phyloP scores from a whole-genome alignment of 2,797 vertebrate species.

The Typhlichthys subterraneus region DNA sequence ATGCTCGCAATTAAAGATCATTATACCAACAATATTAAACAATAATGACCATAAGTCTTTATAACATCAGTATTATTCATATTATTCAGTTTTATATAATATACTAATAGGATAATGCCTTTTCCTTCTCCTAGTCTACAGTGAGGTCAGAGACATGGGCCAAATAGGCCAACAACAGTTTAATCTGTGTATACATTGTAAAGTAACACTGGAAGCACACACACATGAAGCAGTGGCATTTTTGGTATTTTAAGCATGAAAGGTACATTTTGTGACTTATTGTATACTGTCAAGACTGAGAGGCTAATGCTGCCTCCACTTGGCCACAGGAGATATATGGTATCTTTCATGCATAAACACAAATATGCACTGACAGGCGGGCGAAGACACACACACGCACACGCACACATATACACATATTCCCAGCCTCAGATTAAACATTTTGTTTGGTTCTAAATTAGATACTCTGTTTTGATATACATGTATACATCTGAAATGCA shows the following conservation, averaged over 20 bases:
- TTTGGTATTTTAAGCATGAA: constrained; percentile 15
- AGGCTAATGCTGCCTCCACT: constrained; percentile 60
- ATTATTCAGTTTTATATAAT: too few species aligned
- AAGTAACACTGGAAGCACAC: too few species aligned
- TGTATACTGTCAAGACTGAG: constrained; percentile 16
- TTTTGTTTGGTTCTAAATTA: background rate
- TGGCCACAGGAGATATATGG: constrained; percentile 50
- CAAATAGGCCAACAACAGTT: background rate
- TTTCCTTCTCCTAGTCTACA: too few species aligned
- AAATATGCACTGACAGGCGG: constrained; percentile 10
- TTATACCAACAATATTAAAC: too few species aligned
- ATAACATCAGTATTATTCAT: too few species aligned
- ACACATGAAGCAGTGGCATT: background rate
- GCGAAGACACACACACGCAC: constrained; percentile 4
- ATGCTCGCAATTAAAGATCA: too few species aligned
- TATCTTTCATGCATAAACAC: constrained; percentile 27
- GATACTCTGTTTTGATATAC: constrained; percentile 42
- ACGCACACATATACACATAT: background rate
- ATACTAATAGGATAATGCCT: background rate
- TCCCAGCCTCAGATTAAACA: background rate
- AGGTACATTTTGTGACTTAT: constrained; percentile 22
- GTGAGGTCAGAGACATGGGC: too few species aligned
- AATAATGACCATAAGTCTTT: too few species aligned
- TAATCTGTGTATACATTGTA: background rate
- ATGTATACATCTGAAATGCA: constrained; percentile 51